These are phyloP conservation scores for Pluvialis apricaria DNA, from an alignment of 2,113 vertebrate species.

Conservation along the genomic window DNA sequence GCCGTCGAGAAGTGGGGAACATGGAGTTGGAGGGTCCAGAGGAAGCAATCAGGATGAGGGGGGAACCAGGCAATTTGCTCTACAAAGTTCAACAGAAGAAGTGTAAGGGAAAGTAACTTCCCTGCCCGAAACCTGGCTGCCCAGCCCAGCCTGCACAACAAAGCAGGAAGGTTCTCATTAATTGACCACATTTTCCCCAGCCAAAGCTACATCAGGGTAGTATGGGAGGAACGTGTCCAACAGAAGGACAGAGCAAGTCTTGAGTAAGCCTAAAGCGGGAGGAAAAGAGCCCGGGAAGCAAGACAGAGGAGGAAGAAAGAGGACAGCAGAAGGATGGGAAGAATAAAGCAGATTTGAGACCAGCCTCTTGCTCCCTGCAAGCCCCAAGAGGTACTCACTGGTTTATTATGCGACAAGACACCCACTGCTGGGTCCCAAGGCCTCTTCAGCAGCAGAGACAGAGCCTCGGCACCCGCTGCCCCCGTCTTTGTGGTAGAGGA, in stretches of 20 bases:
- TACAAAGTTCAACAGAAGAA: slow-evolving; percentile 47
- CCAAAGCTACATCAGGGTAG: not conserved
- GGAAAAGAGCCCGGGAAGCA: not conserved
- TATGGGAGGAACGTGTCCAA: rapidly evolving
- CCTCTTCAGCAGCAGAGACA: slow-evolving; percentile 92
- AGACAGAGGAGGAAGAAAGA: not conserved
- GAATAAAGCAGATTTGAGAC: rapidly evolving
- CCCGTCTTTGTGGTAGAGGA: slow-evolving; percentile 86
- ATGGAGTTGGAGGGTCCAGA: slow-evolving; percentile 86
- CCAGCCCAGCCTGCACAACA: not conserved
- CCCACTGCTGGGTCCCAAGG: slow-evolving; percentile 98
- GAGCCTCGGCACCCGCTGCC: slow-evolving; percentile 88
- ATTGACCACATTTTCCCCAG: rapidly evolving
- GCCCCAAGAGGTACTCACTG: slow-evolving; percentile 69
- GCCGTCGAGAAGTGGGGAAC: slow-evolving; percentile 87
- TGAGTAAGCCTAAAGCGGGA: not conserved
- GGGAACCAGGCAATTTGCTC: slow-evolving; percentile 94
- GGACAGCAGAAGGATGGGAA: not conserved
- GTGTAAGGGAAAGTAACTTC: not conserved
- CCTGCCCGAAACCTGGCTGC: not conserved
- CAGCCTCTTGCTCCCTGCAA: rapidly evolving
- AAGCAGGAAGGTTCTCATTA: not conserved
- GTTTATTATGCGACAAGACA: slow-evolving; percentile 96
- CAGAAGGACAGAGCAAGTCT: not conserved
- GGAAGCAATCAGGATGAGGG: slow-evolving; percentile 91